phyloP scores from a whole-genome alignment of 2,113 vertebrate species.

The Coreoperca whiteheadi region DNA sequence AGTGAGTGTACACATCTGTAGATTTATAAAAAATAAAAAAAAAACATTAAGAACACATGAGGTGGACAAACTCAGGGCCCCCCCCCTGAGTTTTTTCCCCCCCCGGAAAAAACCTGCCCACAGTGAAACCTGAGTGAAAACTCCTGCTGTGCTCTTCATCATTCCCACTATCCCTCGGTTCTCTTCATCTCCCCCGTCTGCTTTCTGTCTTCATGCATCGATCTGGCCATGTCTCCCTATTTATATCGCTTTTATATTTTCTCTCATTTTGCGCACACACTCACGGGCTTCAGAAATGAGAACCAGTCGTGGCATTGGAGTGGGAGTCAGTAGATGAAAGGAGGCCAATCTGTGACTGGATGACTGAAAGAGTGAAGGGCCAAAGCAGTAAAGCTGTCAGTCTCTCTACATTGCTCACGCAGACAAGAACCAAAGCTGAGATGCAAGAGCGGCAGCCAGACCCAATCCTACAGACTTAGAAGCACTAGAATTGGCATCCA shows the following conservation, averaged over 20 bases:
- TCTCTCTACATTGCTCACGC: constrained; percentile 71
- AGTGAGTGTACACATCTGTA: constrained; percentile 9
- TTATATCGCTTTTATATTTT: constrained; percentile 65
- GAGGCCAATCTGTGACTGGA: constrained; percentile 68
- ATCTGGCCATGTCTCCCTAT: constrained; percentile 47
- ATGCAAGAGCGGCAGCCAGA: constrained; percentile 53
- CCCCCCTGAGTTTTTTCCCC: too few species aligned
- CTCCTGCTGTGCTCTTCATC: constrained; percentile 59
- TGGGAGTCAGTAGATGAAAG: constrained; percentile 73
- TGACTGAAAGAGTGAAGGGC: constrained; percentile 70
- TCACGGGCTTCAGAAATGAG: constrained; percentile 65
- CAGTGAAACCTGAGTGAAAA: constrained; percentile 21
- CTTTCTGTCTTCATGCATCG: constrained; percentile 62
- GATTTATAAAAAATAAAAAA: constrained; percentile 33
- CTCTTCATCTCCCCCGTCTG: constrained; percentile 61
- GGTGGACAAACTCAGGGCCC: not conserved
- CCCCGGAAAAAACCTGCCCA: constrained; percentile 31
- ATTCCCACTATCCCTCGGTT: constrained; percentile 60
- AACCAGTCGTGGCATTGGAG: constrained; percentile 66
- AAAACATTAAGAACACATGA: constrained; percentile 47
- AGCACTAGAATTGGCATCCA: constrained; percentile 38
- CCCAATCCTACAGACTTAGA: constrained; percentile 30
- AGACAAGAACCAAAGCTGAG: constrained; percentile 67
- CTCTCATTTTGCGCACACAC: constrained; percentile 44
- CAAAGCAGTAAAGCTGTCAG: constrained; percentile 81